These are phyloP conservation scores for Xylocopa sonorina DNA, from an alignment of 1,140 invertebrate species.

Conservation along the genomic window DNA sequence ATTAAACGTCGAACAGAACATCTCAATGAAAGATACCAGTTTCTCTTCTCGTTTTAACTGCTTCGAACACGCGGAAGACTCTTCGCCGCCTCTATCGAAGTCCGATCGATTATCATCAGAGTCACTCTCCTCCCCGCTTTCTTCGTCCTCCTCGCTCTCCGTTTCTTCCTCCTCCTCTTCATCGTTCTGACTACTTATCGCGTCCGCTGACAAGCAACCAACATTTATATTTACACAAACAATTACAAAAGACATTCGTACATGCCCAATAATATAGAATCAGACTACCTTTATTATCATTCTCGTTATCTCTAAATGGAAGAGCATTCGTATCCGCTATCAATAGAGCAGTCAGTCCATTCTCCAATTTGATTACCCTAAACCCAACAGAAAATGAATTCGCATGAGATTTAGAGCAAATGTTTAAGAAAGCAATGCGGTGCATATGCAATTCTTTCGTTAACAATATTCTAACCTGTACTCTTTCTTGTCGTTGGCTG, in stretches of 20 bases:
- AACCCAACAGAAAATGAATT: constrained; percentile 78
- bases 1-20: not conserved
- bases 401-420: not conserved
- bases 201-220: constrained; percentile 35
- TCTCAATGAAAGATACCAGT: constrained; percentile 68
- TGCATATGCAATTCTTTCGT: too few relatives aligned
- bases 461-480: constrained; percentile 77
- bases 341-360: constrained; percentile 87
- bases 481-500: constrained; percentile 84
- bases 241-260: not conserved
- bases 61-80: constrained; percentile 36
- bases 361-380: constrained; percentile 85
- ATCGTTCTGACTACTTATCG: constrained; percentile 72
- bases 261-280: not conserved
- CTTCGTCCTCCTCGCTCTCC: constrained; percentile 57
- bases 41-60: constrained; percentile 74
- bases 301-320: constrained; percentile 35
- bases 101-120: constrained; percentile 57
- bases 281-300: constrained; percentile 40
- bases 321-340: constrained; percentile 83
- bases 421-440: not conserved
- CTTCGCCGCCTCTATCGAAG: constrained; percentile 58
- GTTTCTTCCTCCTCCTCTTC: constrained; percentile 63
- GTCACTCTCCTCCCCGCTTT: constrained; percentile 51
- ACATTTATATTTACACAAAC: not conserved